Conservation (phyloP, 92 coral and sea anemone genomes). For the Metridium senile region DNA sequence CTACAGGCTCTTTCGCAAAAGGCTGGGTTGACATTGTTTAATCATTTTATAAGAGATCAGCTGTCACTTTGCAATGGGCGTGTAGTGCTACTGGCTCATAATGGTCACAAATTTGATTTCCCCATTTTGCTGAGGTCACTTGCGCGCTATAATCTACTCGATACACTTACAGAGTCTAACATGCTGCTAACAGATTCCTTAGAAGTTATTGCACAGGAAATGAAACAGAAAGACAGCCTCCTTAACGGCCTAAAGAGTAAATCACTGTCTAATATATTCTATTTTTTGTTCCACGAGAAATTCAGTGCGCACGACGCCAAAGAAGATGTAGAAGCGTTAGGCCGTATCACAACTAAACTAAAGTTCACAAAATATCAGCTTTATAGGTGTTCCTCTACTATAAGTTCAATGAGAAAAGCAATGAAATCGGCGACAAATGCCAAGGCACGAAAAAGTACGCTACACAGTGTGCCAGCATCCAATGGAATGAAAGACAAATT, state of each 20-base stretch:
- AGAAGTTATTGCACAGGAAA: background rate
- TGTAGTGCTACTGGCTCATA: conserved; percentile 15
- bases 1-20: background rate
- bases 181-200: conserved; percentile 11
- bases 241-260: background rate
- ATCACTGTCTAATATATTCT: conserved; percentile 14
- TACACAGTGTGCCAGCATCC: conserved; percentile 15
- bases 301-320: conserved; percentile 30
- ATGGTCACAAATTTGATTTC: conserved; percentile 34
- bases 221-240: conserved; percentile 7
- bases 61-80: background rate
- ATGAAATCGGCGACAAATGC: conserved; percentile 15
- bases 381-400: background rate
- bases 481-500: conserved; percentile 23
- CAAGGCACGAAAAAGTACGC: conserved; percentile 17
- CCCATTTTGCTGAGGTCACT: conserved; percentile 9
- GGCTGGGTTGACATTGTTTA: background rate
- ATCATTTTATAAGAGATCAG: background rate
- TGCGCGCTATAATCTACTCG: conserved; percentile 7
- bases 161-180: background rate
- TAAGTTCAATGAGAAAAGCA: background rate
- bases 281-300: conserved; percentile 8
- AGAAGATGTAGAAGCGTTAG: conserved; percentile 29
- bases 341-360: background rate
- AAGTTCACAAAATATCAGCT: background rate